Conservation (phyloP, 2,113 vertebrate species). For the western clawed frog (Xenopus tropicalis) region UCB_Xtro_10.0 CM004447.2:115816501-115817000, state of each 20-base stretch:
- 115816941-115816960: conserved; percentile 37
- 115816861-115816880: conserved; percentile 59
- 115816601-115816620: no score
- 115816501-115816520: no score
- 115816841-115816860: conserved; percentile 60
- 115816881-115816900: conserved; percentile 61
- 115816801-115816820: conserved; percentile 57
- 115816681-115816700: conserved; percentile 28
- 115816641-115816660: conserved; percentile 29
- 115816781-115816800: conserved; percentile 55
- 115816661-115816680: conserved; percentile 32
- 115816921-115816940: conserved; percentile 3
- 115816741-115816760: conserved; percentile 46
- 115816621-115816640: conserved; percentile 9
- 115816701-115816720: conserved; percentile 48
- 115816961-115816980: conserved; percentile 14
- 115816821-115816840: conserved; percentile 57
- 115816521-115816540: no score
- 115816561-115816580: no score
- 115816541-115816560: no score
- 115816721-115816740: conserved; percentile 53
- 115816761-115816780: conserved; percentile 56
- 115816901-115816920: conserved; percentile 47
- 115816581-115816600: no score
- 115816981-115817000: conserved; percentile 30